These are phyloP conservation scores for Morone saxatilis DNA, from an alignment of 2,113 vertebrate genomes.

Conservation along the genomic window DNA sequence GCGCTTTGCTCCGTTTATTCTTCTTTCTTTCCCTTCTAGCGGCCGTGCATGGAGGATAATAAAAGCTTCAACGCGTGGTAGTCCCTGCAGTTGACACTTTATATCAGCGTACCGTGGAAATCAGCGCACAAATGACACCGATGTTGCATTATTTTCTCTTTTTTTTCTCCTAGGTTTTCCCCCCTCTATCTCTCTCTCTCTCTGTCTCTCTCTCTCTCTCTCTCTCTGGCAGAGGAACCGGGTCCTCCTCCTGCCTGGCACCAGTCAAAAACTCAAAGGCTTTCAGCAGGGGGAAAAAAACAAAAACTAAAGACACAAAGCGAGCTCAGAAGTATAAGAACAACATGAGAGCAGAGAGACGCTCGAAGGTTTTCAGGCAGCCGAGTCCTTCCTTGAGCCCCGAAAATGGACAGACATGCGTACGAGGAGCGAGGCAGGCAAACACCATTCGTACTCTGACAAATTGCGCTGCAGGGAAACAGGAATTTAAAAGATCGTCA, in stretches of 20 bases:
- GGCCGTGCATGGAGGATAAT: slow-evolving; percentile 39
- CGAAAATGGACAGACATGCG: slow-evolving; percentile 45
- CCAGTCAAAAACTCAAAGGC: slow-evolving; percentile 58
- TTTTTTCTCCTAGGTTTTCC: slow-evolving; percentile 23
- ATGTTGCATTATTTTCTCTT: slow-evolving; percentile 66
- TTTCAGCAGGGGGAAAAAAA: slow-evolving; percentile 32
- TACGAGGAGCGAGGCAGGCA: slow-evolving; percentile 15
- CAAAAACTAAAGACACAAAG: slow-evolving; percentile 41
- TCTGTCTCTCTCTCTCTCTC: background rate
- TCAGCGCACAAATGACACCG: slow-evolving; percentile 38
- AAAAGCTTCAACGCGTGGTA: slow-evolving; percentile 23
- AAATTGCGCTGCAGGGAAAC: slow-evolving; percentile 84
- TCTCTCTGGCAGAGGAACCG: slow-evolving; percentile 27
- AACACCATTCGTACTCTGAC: slow-evolving; percentile 58
- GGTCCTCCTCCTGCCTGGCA: slow-evolving; percentile 58
- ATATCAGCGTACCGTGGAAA: slow-evolving; percentile 9
- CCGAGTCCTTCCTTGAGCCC: slow-evolving; percentile 33
- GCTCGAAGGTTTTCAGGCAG: slow-evolving; percentile 65
- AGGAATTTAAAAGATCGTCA: slow-evolving; percentile 83
- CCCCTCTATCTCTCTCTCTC: no score
- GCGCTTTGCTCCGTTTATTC: slow-evolving; percentile 39
- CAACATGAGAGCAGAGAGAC: slow-evolving; percentile 64
- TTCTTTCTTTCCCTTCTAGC: slow-evolving; percentile 34
- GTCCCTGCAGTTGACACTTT: slow-evolving; percentile 30
- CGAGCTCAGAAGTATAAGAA: slow-evolving; percentile 63